A percentile compares a stretch with the other conserved stretches of the same genome.
Evolutionary conservation across 2,113 vertebrate genomes (phyloP).

Genomic region (Elanus axillaris): DNA sequence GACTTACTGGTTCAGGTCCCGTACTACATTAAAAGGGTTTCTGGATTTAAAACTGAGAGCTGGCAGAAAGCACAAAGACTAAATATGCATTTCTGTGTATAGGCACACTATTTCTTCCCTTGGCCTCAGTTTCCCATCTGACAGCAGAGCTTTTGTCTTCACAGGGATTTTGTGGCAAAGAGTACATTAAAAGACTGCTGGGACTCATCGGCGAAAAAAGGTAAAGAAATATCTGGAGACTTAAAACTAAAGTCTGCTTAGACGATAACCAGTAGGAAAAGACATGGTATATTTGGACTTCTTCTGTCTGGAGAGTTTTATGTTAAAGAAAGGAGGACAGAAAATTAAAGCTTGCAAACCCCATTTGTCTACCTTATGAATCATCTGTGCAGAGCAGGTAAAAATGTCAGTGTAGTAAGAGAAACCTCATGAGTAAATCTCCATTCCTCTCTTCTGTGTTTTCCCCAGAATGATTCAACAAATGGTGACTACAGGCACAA

Average conservation of each 20-base stretch:
- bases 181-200: neutral
- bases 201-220: neutral
- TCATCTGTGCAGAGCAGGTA: neutral
- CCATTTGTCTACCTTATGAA: neutral
- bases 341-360: neutral
- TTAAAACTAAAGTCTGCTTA: neutral
- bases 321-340: neutral
- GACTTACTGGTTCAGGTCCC: neutral
- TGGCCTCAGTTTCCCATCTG: neutral
- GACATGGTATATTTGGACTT: neutral
- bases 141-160: neutral
- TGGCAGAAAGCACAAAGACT: neutral
- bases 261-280: conserved; percentile 24
- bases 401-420: neutral
- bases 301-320: neutral
- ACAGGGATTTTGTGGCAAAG: neutral
- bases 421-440: neutral
- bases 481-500: neutral
- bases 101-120: neutral
- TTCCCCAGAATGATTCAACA: neutral
- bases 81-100: neutral
- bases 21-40: neutral
- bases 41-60: neutral
- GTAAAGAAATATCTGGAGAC: neutral
- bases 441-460: neutral